Evolutionary conservation across 2,888 invertebrate genomes (phyloP).

Genomic region (Rosalia funebris): DNA sequence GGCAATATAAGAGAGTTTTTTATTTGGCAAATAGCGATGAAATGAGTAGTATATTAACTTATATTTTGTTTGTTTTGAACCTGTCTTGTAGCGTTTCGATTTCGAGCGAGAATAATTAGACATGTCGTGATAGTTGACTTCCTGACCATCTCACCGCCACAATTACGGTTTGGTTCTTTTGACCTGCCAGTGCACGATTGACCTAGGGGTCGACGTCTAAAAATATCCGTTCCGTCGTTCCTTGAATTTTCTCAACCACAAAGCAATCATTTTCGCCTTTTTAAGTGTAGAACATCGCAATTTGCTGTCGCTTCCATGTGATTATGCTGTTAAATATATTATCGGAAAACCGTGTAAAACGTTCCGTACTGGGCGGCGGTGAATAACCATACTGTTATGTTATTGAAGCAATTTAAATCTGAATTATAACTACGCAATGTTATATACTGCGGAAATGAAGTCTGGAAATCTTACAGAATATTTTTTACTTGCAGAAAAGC

Average conservation of each 20-base stretch:
- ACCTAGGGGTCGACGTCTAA: slow-evolving; percentile 21
- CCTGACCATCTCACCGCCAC: slow-evolving; percentile 8
- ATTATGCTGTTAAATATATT: slow-evolving; percentile 15
- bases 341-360: background rate
- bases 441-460: no score
- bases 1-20: no score
- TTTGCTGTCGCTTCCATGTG: slow-evolving; percentile 2
- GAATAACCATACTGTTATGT: no score
- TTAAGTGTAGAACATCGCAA: background rate
- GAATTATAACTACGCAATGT: no score
- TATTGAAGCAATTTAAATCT: no score
- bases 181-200: slow-evolving; percentile 17
- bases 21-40: no score
- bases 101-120: background rate
- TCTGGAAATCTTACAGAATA: no score
- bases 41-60: no score
- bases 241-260: slow-evolving; percentile 16
- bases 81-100: background rate
- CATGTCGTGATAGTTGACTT: slow-evolving; percentile 8
- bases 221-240: slow-evolving; percentile 5
- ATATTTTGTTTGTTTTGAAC: background rate
- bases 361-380: background rate
- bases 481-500: no score
- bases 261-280: slow-evolving; percentile 10
- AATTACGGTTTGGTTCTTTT: slow-evolving; percentile 13